phyloP scores from a whole-genome alignment of 2,797 vertebrate genomes.

The Tinamus major region DNA sequence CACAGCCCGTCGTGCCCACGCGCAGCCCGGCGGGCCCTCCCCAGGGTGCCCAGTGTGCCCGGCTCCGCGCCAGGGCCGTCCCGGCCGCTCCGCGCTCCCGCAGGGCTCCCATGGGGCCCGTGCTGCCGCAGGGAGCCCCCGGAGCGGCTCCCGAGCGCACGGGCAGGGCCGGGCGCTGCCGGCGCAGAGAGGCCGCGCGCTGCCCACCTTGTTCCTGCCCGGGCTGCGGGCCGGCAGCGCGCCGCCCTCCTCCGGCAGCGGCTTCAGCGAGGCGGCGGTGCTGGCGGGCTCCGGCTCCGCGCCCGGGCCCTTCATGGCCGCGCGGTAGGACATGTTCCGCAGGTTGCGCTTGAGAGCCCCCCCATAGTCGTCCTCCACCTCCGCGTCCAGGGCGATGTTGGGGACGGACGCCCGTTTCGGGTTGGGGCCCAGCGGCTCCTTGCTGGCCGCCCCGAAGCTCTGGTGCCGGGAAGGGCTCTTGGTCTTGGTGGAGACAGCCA shows the following conservation, averaged over 20 bases:
- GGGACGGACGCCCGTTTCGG: constrained; percentile 54
- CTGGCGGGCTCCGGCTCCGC: background rate
- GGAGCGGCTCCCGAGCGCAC: background rate
- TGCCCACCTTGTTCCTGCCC: constrained; percentile 73
- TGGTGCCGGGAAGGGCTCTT: constrained; percentile 85
- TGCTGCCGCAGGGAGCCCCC: too few species aligned
- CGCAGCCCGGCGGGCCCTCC: too few species aligned
- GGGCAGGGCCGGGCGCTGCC: background rate
- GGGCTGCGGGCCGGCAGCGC: constrained; percentile 54
- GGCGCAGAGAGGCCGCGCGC: rapidly evolving
- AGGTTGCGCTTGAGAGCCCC: constrained; percentile 85
- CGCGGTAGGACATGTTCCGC: constrained; percentile 92
- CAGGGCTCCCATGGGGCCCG: too few species aligned
- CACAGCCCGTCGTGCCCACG: background rate
- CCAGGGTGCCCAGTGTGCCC: too few species aligned
- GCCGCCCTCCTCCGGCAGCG: constrained; percentile 74
- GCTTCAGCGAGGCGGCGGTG: constrained; percentile 58
- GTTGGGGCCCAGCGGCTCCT: constrained; percentile 41
- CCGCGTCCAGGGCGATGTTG: constrained; percentile 82
- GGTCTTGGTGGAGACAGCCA: constrained; percentile 82
- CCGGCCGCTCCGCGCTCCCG: too few species aligned
- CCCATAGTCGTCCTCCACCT: constrained; percentile 65
- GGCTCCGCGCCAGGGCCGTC: too few species aligned
- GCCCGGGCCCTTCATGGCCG: constrained; percentile 83
- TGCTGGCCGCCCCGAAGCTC: constrained; percentile 82